Evolutionary conservation across 2,888 invertebrate species (phyloP).

Genomic region (Zootermopsis nevadensis): DNA sequence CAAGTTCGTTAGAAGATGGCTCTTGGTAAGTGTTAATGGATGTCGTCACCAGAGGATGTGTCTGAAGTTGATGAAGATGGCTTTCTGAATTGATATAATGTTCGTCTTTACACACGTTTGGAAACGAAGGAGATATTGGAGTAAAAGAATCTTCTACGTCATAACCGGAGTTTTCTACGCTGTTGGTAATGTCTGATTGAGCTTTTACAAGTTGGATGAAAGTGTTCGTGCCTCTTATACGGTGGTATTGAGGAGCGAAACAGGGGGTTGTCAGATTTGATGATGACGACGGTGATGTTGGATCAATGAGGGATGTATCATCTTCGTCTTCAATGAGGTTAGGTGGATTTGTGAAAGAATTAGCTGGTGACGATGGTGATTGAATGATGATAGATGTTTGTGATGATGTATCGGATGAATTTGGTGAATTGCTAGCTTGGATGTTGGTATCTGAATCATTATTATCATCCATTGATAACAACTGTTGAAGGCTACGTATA

Average conservation of each 20-base stretch:
- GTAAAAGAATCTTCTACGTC: neutral
- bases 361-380: constrained; percentile 19
- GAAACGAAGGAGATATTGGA: neutral
- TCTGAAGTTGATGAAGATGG: neutral
- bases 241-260: constrained; percentile 13
- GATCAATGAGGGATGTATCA: constrained; percentile 59
- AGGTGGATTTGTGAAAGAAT: neutral
- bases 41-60: neutral
- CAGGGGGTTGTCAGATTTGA: neutral
- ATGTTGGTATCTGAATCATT: constrained; percentile 43
- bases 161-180: neutral
- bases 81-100: neutral
- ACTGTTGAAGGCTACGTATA: constrained; percentile 81
- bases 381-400: neutral
- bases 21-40: constrained; percentile 1
- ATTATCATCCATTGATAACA: constrained; percentile 75
- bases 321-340: constrained; percentile 54
- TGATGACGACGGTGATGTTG: constrained; percentile 19
- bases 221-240: neutral
- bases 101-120: neutral
- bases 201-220: constrained; percentile 18
- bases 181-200: neutral
- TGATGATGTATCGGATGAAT: constrained; percentile 25
- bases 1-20: neutral
- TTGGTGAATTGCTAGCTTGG: neutral